Evolutionary conservation across 1,140 invertebrate genomes (phyloP).

Genomic region (Radopholus similis): DNA sequence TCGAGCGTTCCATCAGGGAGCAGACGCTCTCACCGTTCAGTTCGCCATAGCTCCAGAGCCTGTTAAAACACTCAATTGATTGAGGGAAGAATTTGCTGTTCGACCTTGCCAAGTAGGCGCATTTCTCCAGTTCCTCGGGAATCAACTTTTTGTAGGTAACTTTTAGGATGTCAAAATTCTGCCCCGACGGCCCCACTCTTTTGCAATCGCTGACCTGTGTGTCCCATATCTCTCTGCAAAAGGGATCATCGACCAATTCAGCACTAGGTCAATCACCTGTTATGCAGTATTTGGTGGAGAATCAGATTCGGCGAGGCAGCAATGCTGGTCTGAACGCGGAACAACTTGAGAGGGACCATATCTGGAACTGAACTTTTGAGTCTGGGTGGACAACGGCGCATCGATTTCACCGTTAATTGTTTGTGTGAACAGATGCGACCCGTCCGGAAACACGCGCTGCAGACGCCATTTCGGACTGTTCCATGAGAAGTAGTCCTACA

Average conservation of each 20-base stretch:
- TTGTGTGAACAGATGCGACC: constrained; percentile 3
- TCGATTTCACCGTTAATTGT: constrained; percentile 14
- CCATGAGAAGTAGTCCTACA: not conserved
- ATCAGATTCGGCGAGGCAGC: constrained; percentile 11
- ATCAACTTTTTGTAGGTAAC: not conserved
- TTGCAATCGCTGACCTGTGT: constrained; percentile 4
- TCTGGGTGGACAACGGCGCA: too few relatives aligned
- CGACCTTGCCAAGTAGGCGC: not conserved
- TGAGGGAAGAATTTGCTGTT: not conserved
- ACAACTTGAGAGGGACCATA: constrained; percentile 2
- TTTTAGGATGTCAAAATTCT: constrained; percentile 8
- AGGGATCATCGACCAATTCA: not conserved
- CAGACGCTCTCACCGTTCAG: not conserved
- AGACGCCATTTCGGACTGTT: not conserved
- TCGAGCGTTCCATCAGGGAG: constrained; percentile 2
- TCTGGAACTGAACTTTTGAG: too few relatives aligned
- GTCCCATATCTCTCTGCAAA: constrained; percentile 12
- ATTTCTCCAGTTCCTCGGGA: not conserved
- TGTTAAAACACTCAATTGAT: not conserved
- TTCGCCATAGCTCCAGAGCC: constrained; percentile 8
- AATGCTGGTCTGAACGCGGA: constrained; percentile 3
- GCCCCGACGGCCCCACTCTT: not conserved
- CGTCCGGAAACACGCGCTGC: constrained; percentile 12
- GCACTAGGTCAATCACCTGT: not conserved
- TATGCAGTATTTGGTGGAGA: constrained; percentile 1